Evolutionary conservation across 1,140 invertebrate genomes (phyloP), one percentile per base, ranked within the genome.

Genomic region (Papilio machaon): DNA sequence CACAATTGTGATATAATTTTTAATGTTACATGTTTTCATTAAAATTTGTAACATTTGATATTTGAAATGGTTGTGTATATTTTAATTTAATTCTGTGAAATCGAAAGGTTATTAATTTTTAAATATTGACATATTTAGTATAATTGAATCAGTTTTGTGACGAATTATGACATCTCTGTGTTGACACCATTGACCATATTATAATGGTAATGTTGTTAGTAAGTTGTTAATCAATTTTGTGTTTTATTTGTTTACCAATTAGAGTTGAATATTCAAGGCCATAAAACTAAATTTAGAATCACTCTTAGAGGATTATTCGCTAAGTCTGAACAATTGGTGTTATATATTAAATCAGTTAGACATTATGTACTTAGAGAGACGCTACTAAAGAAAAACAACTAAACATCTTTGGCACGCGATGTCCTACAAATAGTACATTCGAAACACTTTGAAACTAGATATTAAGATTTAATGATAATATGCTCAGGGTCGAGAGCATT

Each of bases 291-390:
- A 87, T 89, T 90, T 89, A 89, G 86, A 90, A 91, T 89, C 87
- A 82, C 88, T 88, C 88, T 89, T 89, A 88, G 89, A 91, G 85
- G 85, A 88, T 86, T 88, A 87, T 85, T 84, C 81, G 75, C 82
- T 85, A 90, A 88, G 84, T 89, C 88, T 90, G 89, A 88, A 83
- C 79, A 88, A 78, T 91, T 91, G 90, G 90, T 92, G 91, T 91
- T 92, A 88, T 89, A 79, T 80, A 85, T 90, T 85, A 84, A 83
- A 70, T 84, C 84, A 84, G 86, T 85, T 82, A 89, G 87, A 90
- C 88, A 85, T 86, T 87, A 87, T 70, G 64, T 84, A 84, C 80
- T 86, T 83, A 84, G 82, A 85, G 81, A 84, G 82, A 88, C 73
- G 81, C 85, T 75, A 82, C 60, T 30, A 79, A 75, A n/a, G 19